Percentiles rank a stretch among this genome's conserved stretches.
phyloP scores from a whole-genome alignment of 1,140 invertebrate genomes.

The Pseudomyrmex concolor region DNA sequence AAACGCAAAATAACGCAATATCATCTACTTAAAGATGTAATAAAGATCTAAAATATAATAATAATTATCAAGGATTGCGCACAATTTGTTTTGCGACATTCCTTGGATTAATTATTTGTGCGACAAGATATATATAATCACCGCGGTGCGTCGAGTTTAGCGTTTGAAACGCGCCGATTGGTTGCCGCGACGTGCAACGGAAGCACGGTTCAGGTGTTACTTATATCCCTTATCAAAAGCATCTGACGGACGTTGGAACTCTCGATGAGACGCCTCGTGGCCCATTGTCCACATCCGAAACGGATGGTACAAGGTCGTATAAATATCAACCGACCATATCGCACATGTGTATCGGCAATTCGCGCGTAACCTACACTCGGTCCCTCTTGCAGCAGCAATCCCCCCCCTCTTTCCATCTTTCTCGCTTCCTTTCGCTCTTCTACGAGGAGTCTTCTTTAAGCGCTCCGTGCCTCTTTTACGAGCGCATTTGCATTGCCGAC shows the following conservation, averaged over 20 bases:
- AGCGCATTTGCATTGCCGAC: constrained; percentile 76
- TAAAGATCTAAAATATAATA: too few relatives aligned
- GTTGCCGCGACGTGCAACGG: constrained; percentile 61
- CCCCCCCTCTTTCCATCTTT: constrained; percentile 33
- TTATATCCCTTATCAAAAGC: constrained; percentile 80
- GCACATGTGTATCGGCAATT: constrained; percentile 72
- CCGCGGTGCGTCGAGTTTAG: constrained; percentile 45
- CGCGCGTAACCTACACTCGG: constrained; percentile 56
- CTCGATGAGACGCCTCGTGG: constrained; percentile 71
- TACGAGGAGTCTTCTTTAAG: constrained; percentile 54
- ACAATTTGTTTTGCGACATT: not conserved
- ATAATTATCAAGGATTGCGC: too few relatives aligned
- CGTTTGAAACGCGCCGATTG: constrained; percentile 18
- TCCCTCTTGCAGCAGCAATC: constrained; percentile 31
- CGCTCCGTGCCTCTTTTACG: constrained; percentile 73
- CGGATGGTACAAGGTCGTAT: constrained; percentile 76
- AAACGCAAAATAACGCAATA: constrained; percentile 13
- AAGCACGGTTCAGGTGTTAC: constrained; percentile 80
- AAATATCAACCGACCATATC: constrained; percentile 67
- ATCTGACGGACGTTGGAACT: constrained; percentile 70
- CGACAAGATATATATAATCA: not conserved
- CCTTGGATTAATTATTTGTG: constrained; percentile 18
- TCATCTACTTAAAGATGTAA: too few relatives aligned
- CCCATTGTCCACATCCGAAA: constrained; percentile 78
- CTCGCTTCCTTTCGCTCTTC: constrained; percentile 65